These are phyloP conservation scores for Ceyx margarethae DNA, from an alignment of 2,113 vertebrate genomes.

Conservation along the genomic window DNA sequence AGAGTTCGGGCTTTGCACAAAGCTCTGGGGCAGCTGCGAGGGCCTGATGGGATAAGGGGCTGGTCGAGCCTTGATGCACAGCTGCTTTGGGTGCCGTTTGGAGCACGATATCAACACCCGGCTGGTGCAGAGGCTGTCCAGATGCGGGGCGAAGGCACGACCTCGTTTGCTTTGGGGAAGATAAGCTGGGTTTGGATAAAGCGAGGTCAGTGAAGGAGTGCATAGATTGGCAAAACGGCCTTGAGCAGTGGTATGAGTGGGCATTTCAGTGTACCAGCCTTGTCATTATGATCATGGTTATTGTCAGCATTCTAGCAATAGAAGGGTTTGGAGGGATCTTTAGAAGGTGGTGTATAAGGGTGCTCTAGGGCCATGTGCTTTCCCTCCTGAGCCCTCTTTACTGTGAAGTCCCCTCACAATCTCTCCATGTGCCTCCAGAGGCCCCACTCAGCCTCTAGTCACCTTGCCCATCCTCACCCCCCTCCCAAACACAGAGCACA, in stretches of 20 bases:
- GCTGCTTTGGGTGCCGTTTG: neutral
- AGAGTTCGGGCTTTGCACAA: neutral
- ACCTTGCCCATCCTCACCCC: no score
- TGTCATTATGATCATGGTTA: neutral
- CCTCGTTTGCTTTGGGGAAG: neutral
- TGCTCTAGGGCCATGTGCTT: neutral
- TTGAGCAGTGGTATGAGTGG: neutral
- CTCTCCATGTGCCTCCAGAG: fast-evolving
- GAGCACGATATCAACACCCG: fast-evolving
- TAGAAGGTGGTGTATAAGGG: neutral
- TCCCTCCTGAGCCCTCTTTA: fast-evolving
- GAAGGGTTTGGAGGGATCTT: neutral
- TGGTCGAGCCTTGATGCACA: neutral
- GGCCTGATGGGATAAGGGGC: neutral
- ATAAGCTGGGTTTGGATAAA: neutral
- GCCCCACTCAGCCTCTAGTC: neutral
- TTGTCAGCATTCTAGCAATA: neutral
- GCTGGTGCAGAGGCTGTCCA: fast-evolving
- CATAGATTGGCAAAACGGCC: neutral
- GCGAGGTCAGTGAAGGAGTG: neutral
- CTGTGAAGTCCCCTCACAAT: fast-evolving
- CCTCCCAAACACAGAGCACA: neutral
- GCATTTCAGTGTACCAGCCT: neutral
- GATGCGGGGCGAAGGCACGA: neutral
- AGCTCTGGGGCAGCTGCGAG: neutral